Evolutionary conservation across 2,888 invertebrate genomes (phyloP), one percentile per base, ranked within the genome.

Genomic region (Eulithis testata): DNA sequence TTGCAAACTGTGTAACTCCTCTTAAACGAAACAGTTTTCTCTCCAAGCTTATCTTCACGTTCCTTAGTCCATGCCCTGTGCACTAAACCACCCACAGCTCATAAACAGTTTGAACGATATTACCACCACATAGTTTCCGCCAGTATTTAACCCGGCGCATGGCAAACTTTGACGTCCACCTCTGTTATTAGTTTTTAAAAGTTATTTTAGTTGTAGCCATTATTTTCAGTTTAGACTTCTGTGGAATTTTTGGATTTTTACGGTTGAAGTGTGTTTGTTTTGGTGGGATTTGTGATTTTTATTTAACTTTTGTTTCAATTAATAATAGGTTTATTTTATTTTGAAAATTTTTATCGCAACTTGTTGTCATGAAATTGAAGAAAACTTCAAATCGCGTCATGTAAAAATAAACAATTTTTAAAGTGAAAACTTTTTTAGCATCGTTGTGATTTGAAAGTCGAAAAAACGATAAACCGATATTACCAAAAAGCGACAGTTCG

Each of bases 101-200:
- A 78, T 73, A 65, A 74, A 74, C 73, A 77, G 71, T 73, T 74
- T 73, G 73, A 55, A 65, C 69, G 57, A 66, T 71, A 75, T 71
- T 74, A 69, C 66, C 68, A 53, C 62, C 64, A 61, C 71, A 58
- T 67, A 64, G 65, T 74, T 73, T 60, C 63, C 57, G 66, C 62
- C 68, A 64, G 69, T 73, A 70, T 71, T 74, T 72, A 70, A 61
- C 67, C 58, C 47, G 59, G 56, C 58, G 65, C 57, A 61, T 43
- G 57, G 57, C 57, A 66, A 66, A 68, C 60, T 69, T 69, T 59
- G 45, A 56, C 71, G 63, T 66, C 62, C 62, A 67, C 65, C 63
- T 58, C 69, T 50, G 65, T 69, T 71, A 69, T 69, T 69, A 67
- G 69, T 71, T 68, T 66, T 63, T 52, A 68, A 69, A 71, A 69